Conservation (phyloP, 2,888 invertebrate species). For the Ommatoiulus sabulosus region DNA sequence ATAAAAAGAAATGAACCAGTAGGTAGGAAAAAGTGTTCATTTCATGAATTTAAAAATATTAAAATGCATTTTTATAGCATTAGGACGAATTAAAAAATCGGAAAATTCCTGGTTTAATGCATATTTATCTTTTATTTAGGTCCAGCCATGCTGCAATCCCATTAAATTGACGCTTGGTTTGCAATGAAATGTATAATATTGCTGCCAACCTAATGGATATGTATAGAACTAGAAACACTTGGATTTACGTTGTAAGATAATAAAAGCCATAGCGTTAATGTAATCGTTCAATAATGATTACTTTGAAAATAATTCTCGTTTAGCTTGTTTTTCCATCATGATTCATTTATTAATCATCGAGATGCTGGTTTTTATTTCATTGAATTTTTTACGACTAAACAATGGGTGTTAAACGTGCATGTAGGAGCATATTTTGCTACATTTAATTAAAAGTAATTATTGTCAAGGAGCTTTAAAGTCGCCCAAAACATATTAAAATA, state of each 20-base stretch:
- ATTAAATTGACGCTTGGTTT: background rate
- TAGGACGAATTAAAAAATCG: background rate
- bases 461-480: too few species aligned
- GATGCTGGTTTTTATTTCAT: background rate
- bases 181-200: background rate
- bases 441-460: too few species aligned
- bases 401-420: too few species aligned
- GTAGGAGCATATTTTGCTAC: too few species aligned
- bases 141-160: background rate
- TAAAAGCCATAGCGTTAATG: constrained; percentile 34
- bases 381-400: too few species aligned
- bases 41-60: too few species aligned
- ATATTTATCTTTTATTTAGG: background rate
- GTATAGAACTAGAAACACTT: constrained; percentile 8
- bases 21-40: background rate
- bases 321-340: background rate
- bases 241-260: background rate
- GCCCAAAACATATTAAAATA: too few species aligned
- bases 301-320: background rate
- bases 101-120: background rate
- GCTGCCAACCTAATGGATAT: background rate
- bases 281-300: background rate
- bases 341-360: too few species aligned
- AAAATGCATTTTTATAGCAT: background rate
- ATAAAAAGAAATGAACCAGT: background rate